Evolutionary conservation across 2,888 invertebrate species (phyloP), one percentile per base, ranked within the genome.

Genomic region (Pocota personata): DNA sequence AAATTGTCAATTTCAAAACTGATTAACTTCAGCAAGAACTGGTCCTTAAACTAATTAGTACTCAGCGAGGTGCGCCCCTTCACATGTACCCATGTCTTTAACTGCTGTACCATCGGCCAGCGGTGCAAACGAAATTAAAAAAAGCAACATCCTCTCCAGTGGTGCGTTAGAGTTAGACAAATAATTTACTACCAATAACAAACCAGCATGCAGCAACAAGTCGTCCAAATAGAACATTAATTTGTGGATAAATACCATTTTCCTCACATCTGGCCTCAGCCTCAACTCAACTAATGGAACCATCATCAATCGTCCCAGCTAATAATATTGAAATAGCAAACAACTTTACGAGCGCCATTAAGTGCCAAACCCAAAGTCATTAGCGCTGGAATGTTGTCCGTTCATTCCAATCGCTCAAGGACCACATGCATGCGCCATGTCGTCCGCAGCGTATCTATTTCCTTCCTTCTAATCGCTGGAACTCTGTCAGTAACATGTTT

Each of bases 281-380:
- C 24, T 48, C 37, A 8, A 4, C 50, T 43, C 30, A 27, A 32
- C 71, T 82, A 66, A 77, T 72, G 77, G 43, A 58, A 72, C 58
- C 77, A 66, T 72, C 77, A 71, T 82, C 71, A 82, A 77, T 82
- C 71, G 77, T 71, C 71, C 77, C 77, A 50, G 82, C 77, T 69
- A 52, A 58, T 71, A 71, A 52, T 71, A 71, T 84, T 80, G 75
- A 80, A 64, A 75, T 75, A 80, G 69, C 84, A 79, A 84, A 71
- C 80, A 80, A 71, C 71, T 80, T 80, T 69, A 76, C 80, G 64
- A 75, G 69, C 67, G 71, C 71, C 75, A 80, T 84, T 84, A 80
- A 84, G 75, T 64, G 84, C 84, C 84, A 66, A 80, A 84, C 84
- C 84, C 84, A 75, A 84, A 84, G 80, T 84, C 80, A 84, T 84